Percentiles rank a stretch among this genome's conserved stretches.
phyloP scores from a whole-genome alignment of 2,113 vertebrate species.

The Podilymbus podiceps region DNA sequence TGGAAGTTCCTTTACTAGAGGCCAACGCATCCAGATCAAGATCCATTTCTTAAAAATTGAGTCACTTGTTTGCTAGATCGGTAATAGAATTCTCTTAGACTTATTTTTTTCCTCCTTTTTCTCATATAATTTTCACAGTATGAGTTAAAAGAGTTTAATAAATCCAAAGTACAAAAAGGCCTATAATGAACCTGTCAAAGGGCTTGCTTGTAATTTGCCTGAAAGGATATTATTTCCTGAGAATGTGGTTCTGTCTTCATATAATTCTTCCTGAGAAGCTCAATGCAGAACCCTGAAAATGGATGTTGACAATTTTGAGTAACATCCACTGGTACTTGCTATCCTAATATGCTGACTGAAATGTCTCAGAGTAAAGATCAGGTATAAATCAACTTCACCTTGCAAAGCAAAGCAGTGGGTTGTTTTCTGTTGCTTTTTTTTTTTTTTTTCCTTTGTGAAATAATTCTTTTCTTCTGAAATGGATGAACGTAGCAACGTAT shows the following conservation, averaged over 20 bases:
- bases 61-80: neutral
- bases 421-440: too few relatives aligned
- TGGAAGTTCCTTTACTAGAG: neutral
- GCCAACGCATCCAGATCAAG: neutral
- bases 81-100: neutral
- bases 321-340: neutral
- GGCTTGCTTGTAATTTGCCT: conserved; percentile 42
- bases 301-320: conserved; percentile 6
- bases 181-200: conserved; percentile 52
- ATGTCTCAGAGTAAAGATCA: neutral
- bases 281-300: conserved; percentile 10
- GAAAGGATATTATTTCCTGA: conserved; percentile 46
- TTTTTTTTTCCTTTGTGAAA: neutral
- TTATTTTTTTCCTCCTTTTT: neutral
- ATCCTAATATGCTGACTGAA: neutral
- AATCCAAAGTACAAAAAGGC: conserved; percentile 27
- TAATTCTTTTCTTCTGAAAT: neutral
- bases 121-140: conserved; percentile 20
- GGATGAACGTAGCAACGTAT: neutral
- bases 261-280: conserved; percentile 29
- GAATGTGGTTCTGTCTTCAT: conserved; percentile 21
- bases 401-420: neutral
- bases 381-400: neutral
- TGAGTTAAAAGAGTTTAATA: conserved; percentile 47
- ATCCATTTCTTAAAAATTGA: neutral